Evolutionary conservation across 1,140 invertebrate genomes (phyloP), one percentile per base, ranked within the genome.

Genomic region (Caenorhabditis latens): DNA sequence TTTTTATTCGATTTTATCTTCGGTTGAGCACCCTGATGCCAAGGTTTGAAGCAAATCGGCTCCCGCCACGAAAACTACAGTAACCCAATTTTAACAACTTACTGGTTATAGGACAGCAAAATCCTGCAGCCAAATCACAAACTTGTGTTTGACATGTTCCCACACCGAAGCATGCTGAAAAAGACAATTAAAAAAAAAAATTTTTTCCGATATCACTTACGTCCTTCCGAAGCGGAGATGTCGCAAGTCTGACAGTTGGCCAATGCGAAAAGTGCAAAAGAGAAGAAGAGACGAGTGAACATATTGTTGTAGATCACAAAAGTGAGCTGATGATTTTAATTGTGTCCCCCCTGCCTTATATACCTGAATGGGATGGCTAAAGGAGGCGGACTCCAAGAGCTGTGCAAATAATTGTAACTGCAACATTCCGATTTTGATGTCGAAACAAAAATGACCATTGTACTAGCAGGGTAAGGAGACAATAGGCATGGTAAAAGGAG

Each of bases 361-460:
- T 79, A 79, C n/a, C 8, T 7, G 4, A n/a, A 40, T 11, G 65
- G 46, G 14, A 53, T 53, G 13, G 13, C 50, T 16, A 53, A 53
- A 11, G 16, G 32, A 32, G 13, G 4, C 11, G 9, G 13, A 1
- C n/a, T n/a, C n/a, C n/a, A 13, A 2, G 11, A 19, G 4, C 71
- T 79, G 71, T 79, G n/a, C 71, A 79, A 79, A 79, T 40, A 79
- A 21, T 50, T 32, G 40, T n/a, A 46, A 14, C 46, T 71, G 65
- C 65, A 71, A 71, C 65, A 71, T 46, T 19, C 13, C 13, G 43
- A 8, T 21, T 46, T n/a, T 46, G 11, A 11, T 19, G 13, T n/a
- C 5, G 42, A 71, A 46, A 9, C 43, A 46, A 71, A 46, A 48
- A n/a, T 48, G 65, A 63, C 24, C 61, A 63, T 63, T 63, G 61